Evolutionary conservation across 2,888 invertebrate genomes (phyloP), one percentile per base, ranked within the genome.

Genomic region (Aphelenchoides bicaudatus): DNA sequence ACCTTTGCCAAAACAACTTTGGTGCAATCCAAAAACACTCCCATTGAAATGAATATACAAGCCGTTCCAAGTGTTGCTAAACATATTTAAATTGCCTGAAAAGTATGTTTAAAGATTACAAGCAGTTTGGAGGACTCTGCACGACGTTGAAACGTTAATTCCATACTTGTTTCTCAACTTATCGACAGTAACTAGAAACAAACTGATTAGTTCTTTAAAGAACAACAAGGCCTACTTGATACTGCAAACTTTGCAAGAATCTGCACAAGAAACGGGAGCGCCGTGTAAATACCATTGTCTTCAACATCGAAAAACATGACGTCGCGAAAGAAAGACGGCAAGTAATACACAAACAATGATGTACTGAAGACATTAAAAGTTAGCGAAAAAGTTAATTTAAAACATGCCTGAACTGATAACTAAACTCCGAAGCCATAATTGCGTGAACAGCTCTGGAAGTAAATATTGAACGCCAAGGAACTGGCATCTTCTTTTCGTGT

Each of bases 281-380:
- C 63, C 10, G 71, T 70, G 61, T 66, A 71, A 39, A 66, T 55
- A 1, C 73, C 73, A 50, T 73, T 72, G 19, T 60, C 16, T 29
- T 16, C 55, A 10, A 67, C 21, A 50, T 59, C 34, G 8, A 66
- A 51, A 21, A 43, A 39, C 30, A 67, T 27, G 21, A 67, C 62
- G 31, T 75, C 72, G 46, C 71, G 70, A 52, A 73, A 62, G 43
- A 72, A 75, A 13, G 66, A 60, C 2, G 75, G 75, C 3, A 75
- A 59, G 49, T 69, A 75, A 21, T 65, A 61, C 58, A 66, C 66
- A 13, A 73, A 58, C 16, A 75, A 58, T 3, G 70, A 65, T 27
- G 65, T 63, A 5, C 31, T 39, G 8, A 65, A 46, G 10, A 52
- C 43, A 19, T 25, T 51, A 16, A 52, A 31, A n/a, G 52, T 39